Evolutionary conservation across 2,888 invertebrate genomes (phyloP).

Genomic region (Achlya flavicornis): DNA sequence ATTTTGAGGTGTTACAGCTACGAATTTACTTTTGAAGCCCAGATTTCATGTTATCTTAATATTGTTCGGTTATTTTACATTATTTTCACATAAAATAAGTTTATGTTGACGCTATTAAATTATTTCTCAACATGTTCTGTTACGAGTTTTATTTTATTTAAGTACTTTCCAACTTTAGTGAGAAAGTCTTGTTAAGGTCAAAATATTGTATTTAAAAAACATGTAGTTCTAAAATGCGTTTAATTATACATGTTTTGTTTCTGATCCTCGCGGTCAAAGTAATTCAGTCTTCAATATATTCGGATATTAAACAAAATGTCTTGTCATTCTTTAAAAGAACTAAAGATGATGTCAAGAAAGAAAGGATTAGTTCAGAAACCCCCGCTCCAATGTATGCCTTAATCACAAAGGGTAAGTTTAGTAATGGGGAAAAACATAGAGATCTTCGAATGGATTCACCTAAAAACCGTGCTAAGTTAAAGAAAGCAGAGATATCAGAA

Average conservation of each 20-base stretch:
- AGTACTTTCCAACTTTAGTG: background rate
- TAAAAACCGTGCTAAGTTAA: background rate
- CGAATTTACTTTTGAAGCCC: background rate
- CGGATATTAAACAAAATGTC: conserved; percentile 33
- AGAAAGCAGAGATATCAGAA: background rate
- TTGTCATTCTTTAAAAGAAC: conserved; percentile 19
- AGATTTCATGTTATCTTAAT: background rate
- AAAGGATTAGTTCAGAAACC: background rate
- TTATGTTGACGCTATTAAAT: background rate
- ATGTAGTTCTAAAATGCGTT: conserved; percentile 48
- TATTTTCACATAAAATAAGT: background rate
- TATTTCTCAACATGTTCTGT: conserved; percentile 4
- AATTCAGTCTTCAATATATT: conserved; percentile 34
- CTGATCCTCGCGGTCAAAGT: conserved; percentile 23
- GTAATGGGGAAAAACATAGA: background rate
- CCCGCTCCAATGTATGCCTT: background rate
- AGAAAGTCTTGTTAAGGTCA: background rate
- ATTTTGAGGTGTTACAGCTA: too few species aligned
- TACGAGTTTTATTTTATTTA: background rate
- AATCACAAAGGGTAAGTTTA: background rate
- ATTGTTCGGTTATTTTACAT: background rate
- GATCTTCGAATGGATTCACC: background rate
- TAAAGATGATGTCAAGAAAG: conserved; percentile 22
- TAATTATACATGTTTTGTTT: conserved; percentile 26
- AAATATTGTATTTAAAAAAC: conserved; percentile 13